Evolutionary conservation across 2,888 invertebrate species (phyloP), one percentile per base, ranked within the genome.

Genomic region (Meta bourneti): DNA sequence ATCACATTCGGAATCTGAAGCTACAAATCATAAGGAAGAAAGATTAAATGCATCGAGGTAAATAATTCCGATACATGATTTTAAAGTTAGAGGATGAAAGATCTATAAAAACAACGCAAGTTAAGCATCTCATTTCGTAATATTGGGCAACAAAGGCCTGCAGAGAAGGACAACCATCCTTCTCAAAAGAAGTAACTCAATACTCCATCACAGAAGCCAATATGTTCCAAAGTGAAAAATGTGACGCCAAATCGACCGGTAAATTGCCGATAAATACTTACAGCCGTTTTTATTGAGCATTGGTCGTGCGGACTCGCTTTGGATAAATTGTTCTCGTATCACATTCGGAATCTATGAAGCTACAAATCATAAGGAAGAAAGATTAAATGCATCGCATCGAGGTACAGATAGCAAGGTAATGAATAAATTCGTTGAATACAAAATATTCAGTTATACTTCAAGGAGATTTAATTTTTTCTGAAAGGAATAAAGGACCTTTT

Each of bases 231-330:
- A 19, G 48, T 77, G 54, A 87, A 87, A 74, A 79, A 87, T 77
- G 86, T 69, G 86, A 86, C 86, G 49, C 69, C 69, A 87, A 86
- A 82, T 79, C 70, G 79, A 86, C 78, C 78, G 49, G 51, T 86
- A 86, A 87, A 87, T 72, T 72, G 80, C 11, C 6, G 74, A 80
- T 80, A 80, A 87, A 72, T 87, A 72, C 72, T n/a, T 52, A 80
- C 78, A 69, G 71, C 52, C 9, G 51, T 51, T 74, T 87, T 87
- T 87, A 87, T 87, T 74, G 80, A 79, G 72, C 80, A 87, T 71
- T 13, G 61, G 20, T 61, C 54, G 61, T n/a, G n/a, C n/a, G n/a
- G n/a, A 61, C 6, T 61, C 61, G 9, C 61, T n/a, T n/a, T n/a
- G n/a, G n/a, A n/a, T n/a, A n/a, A 61, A 61, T 61, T 61, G 61